A percentile compares a stretch with the other conserved stretches of the same genome.
These are phyloP conservation scores for Indri indri DNA, from an alignment of 2,113 vertebrate species.

Conservation along the genomic window DNA sequence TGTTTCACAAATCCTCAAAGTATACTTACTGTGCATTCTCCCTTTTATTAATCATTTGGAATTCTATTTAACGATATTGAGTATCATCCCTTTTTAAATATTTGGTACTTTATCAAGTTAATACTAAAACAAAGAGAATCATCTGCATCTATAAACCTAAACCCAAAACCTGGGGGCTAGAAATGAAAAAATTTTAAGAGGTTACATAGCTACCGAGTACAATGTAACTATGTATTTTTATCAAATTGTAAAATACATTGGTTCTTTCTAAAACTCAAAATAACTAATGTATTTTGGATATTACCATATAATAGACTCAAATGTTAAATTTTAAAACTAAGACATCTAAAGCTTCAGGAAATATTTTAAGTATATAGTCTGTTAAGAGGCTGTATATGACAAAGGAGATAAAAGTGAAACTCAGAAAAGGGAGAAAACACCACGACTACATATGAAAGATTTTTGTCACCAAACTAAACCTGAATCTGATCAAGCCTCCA, in stretches of 20 bases:
- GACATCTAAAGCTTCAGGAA: neutral
- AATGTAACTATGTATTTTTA: neutral
- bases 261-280: neutral
- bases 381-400: neutral
- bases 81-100: neutral
- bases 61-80: neutral
- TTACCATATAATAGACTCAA: neutral
- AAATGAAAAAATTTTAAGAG: neutral
- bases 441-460: neutral
- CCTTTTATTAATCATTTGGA: neutral
- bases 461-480: neutral
- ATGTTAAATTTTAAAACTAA: constrained; percentile 19
- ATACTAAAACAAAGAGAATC: neutral
- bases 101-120: neutral
- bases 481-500: neutral
- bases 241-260: neutral
- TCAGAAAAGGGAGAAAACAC: neutral
- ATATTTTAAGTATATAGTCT: neutral
- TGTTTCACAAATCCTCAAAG: neutral
- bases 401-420: neutral
- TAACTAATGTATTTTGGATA: neutral
- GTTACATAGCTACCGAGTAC: neutral
- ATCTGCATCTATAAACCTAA: neutral
- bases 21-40: neutral
- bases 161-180: neutral